A percentile compares a stretch with the other conserved stretches of the same genome.
Conservation (phyloP, 64 coral and sea anemone species). For the Actinia tenebrosa region DNA sequence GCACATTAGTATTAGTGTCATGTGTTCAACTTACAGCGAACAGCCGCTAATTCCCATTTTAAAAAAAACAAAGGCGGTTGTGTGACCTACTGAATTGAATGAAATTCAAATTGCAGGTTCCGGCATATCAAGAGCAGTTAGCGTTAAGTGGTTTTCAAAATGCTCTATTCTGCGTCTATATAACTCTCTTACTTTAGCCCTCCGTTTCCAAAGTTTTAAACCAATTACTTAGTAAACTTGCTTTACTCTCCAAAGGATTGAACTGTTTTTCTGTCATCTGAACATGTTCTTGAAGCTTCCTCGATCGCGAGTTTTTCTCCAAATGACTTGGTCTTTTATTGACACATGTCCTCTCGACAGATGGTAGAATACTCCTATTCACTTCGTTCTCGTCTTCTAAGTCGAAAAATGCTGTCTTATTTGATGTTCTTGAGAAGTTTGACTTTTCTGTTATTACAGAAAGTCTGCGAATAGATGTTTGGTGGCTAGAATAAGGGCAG, state of each 20-base stretch:
- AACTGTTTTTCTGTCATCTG: conserved; percentile 16
- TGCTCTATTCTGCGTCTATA: too few relatives aligned
- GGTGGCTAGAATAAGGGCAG: neutral
- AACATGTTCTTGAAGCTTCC: conserved; percentile 22
- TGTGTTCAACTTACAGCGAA: too few relatives aligned
- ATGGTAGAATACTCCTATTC: neutral
- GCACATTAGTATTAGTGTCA: too few relatives aligned
- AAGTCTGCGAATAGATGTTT: neutral
- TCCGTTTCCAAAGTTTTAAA: conserved; percentile 5
- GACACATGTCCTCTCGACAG: neutral
- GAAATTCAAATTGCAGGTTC: too few relatives aligned
- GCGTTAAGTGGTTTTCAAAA: too few relatives aligned
- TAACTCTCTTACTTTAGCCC: neutral
- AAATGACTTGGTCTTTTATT: neutral
- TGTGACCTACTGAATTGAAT: too few relatives aligned
- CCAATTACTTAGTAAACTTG: conserved; percentile 16
- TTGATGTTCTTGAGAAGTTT: conserved; percentile 10
- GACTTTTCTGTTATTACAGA: conserved; percentile 18
- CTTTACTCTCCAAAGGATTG: conserved; percentile 12
- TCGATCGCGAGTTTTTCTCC: neutral
- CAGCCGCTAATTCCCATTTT: too few relatives aligned
- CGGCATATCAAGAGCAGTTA: too few relatives aligned
- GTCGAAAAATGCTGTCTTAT: neutral
- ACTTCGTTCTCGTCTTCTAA: neutral
- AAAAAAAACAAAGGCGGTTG: too few relatives aligned